These are phyloP conservation scores for Drosophila villosipedis DNA, from an alignment of 2,888 invertebrate genomes.

Conservation along the genomic window DNA sequence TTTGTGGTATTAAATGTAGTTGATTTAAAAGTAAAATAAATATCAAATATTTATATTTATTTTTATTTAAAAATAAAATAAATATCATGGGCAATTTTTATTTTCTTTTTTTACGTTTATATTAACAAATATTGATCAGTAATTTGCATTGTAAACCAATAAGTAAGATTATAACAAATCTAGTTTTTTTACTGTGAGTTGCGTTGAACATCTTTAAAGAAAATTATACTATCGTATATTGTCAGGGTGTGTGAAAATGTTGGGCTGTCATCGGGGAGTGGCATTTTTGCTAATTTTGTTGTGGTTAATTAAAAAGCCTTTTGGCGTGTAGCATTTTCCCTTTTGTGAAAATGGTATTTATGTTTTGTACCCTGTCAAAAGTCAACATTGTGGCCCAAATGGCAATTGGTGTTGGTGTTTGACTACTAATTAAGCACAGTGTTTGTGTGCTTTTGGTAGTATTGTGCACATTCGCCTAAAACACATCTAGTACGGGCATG, in stretches of 20 bases:
- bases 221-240: constrained; percentile 40
- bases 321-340: constrained; percentile 40
- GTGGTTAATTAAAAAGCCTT: constrained; percentile 66
- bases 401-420: constrained; percentile 31
- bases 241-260: background rate
- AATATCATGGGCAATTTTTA: background rate
- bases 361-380: constrained; percentile 28
- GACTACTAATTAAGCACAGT: constrained; percentile 36
- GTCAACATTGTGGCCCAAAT: constrained; percentile 38
- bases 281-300: constrained; percentile 57
- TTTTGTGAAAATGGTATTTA: constrained; percentile 51
- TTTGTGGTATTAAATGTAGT: background rate
- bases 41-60: background rate
- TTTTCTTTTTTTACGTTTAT: background rate
- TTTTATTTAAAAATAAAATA: background rate
- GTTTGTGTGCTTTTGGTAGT: constrained; percentile 1
- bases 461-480: background rate
- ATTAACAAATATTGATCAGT: background rate
- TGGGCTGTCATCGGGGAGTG: constrained; percentile 42
- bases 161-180: background rate
- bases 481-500: background rate
- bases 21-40: background rate
- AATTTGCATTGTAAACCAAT: background rate
- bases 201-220: background rate
- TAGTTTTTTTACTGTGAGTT: background rate